phyloP scores from a whole-genome alignment of 2,113 vertebrate genomes.

The Panthera tigris region DNA sequence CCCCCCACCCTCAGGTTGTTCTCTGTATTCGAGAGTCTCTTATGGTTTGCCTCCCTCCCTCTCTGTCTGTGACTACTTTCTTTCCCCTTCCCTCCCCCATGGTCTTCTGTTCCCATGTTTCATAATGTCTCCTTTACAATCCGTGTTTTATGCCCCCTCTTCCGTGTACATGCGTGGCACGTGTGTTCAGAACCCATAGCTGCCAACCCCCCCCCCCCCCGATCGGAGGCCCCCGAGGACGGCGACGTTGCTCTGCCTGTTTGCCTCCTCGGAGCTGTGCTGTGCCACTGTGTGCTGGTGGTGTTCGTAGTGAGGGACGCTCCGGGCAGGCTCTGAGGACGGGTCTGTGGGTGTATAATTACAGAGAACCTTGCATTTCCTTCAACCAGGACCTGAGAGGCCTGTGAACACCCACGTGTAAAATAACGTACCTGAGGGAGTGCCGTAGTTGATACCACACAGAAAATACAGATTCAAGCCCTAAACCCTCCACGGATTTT shows the following conservation, averaged over 20 bases:
- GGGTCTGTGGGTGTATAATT: background rate
- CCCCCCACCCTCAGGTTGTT: too few relatives aligned
- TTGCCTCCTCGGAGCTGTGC: fast-evolving
- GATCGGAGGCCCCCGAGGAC: fast-evolving
- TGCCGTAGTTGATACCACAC: fast-evolving
- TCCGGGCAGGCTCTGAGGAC: background rate
- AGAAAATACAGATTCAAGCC: background rate
- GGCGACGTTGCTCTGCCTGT: fast-evolving
- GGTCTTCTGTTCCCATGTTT: background rate
- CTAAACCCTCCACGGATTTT: fast-evolving
- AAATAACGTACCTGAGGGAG: background rate
- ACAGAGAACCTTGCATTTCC: fast-evolving
- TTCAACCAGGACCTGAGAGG: fast-evolving
- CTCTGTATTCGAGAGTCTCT: too few relatives aligned
- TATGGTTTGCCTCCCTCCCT: too few relatives aligned
- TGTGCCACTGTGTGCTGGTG: fast-evolving
- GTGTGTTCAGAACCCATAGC: fast-evolving
- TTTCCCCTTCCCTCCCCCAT: too few relatives aligned
- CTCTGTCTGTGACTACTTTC: too few relatives aligned
- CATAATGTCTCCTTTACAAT: too few relatives aligned
- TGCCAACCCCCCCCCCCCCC: too few relatives aligned
- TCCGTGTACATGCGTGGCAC: background rate
- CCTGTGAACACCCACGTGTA: background rate
- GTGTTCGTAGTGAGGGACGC: too few relatives aligned
- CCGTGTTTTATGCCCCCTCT: fast-evolving